phyloP scores from a whole-genome alignment of 2,888 invertebrate species.

The Habroteleia sp. region DNA sequence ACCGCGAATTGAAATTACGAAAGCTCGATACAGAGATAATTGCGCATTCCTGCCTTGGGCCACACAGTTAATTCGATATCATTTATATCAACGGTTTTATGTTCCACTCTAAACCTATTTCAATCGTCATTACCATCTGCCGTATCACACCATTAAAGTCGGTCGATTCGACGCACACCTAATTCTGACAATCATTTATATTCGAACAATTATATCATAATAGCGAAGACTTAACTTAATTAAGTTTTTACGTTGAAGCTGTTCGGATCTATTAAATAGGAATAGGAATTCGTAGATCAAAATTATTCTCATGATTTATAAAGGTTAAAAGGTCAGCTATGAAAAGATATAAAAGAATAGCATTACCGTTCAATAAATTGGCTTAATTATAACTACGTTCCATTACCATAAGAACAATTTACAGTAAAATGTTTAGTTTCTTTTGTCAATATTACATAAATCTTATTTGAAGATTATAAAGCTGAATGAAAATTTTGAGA shows the following conservation, averaged over 20 bases:
- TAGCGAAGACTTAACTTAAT: constrained; percentile 20
- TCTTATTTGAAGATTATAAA: too few species aligned
- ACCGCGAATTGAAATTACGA: constrained; percentile 58
- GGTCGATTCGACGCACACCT: constrained; percentile 26
- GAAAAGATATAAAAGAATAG: too few species aligned
- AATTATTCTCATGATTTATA: too few species aligned
- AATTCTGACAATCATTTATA: constrained; percentile 51
- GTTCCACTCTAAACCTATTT: constrained; percentile 50
- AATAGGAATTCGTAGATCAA: too few species aligned
- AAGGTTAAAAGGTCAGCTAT: too few species aligned
- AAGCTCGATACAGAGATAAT: constrained; percentile 60
- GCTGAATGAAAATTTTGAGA: constrained; percentile 1
- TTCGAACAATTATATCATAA: constrained; percentile 38
- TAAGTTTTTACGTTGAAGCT: neutral
- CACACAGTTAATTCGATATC: constrained; percentile 62
- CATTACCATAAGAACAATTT: too few species aligned
- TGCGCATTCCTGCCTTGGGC: constrained; percentile 55
- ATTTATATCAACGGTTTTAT: constrained; percentile 60
- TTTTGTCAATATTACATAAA: constrained; percentile 46
- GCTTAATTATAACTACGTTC: too few species aligned
- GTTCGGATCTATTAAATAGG: too few species aligned
- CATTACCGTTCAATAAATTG: too few species aligned
- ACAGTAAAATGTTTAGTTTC: too few species aligned
- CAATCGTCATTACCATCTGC: constrained; percentile 51
- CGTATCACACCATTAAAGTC: constrained; percentile 54